Base-by-base conservation (phyloP, 2,888 invertebrate species). In the Conistra vaccinii region DNA sequence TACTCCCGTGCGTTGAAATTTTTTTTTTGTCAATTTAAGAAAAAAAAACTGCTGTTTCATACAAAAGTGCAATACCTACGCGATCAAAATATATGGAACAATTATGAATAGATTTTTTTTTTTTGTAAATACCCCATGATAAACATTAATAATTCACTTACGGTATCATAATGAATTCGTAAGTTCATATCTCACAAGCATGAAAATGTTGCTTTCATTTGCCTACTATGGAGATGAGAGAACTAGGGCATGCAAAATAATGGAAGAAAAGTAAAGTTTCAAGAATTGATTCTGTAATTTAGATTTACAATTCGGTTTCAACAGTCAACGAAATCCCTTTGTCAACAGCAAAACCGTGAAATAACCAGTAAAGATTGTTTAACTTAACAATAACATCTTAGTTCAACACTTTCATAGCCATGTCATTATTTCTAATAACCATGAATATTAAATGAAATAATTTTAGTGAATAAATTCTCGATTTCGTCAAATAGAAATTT, bases 271-370 rank as follows among this genome's bases (percentile, higher is more conserved):
- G 3, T 48, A 48, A 73, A 51, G 2, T 60, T 60, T 29, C 29
- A 65, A 45, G 51, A 42, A 78, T 10, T 55, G 10, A 53, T 57
- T 62, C 42, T 55, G 23, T 57, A 6, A 63, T 39, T 57, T 73
- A 53, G 14, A 62, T 57, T 60, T 66, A 60, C 35, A 60, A 39
- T 53, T 70, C 68, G 26, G 69, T 79, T 71, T 81, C 57, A 1
- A 66, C 71, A 62, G 29, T 14, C 26, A 69, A 35, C 26, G 62
- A 81, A 82, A 69, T 67, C 26, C 55, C 69, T 63, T 85, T 69
- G 71, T 85, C 42, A 60, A 10, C 32, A 51, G 14, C 14, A 55
- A 80, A 72, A 69, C 85, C 72, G 69, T 81, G 85, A 82, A 82
- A 81, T 81, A 76, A 62, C 42, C 32, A n/a, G 32, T 39, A 51